Conservation (phyloP, 2,888 invertebrate genomes). For the Toxonevra muliebris region DNA sequence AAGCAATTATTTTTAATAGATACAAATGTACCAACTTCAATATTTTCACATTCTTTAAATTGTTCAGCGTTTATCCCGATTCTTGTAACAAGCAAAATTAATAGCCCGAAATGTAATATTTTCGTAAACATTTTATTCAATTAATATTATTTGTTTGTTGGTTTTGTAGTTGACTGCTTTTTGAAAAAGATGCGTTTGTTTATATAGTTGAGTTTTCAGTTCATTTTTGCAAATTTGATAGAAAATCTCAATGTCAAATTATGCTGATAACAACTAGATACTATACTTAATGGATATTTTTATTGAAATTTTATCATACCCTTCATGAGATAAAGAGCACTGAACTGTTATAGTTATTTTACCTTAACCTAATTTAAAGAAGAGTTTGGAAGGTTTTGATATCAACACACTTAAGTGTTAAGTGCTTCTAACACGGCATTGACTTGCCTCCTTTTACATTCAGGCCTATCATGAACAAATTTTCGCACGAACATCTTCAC, state of each 20-base stretch:
- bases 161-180: slow-evolving; percentile 7
- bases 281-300: too few species aligned
- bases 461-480: too few species aligned
- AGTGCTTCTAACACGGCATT: too few species aligned
- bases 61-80: slow-evolving; percentile 29
- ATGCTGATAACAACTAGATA: too few species aligned
- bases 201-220: not conserved
- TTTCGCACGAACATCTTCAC: too few species aligned
- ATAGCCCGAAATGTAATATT: not conserved
- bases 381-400: too few species aligned
- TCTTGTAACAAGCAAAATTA: not conserved
- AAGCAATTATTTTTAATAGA: slow-evolving; percentile 47
- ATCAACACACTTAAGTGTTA: too few species aligned
- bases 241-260: too few species aligned
- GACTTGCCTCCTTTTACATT: too few species aligned
- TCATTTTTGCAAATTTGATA: slow-evolving; percentile 16
- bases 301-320: too few species aligned
- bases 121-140: slow-evolving; percentile 4
- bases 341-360: not conserved
- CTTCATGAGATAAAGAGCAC: not conserved
- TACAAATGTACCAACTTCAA: slow-evolving; percentile 43
- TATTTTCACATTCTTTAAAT: slow-evolving; percentile 47
- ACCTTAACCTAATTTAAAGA: too few species aligned
- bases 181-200: not conserved
- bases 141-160: not conserved